Base-by-base conservation (phyloP, 1,140 invertebrate species). In the Brachionus paranguensis region DNA sequence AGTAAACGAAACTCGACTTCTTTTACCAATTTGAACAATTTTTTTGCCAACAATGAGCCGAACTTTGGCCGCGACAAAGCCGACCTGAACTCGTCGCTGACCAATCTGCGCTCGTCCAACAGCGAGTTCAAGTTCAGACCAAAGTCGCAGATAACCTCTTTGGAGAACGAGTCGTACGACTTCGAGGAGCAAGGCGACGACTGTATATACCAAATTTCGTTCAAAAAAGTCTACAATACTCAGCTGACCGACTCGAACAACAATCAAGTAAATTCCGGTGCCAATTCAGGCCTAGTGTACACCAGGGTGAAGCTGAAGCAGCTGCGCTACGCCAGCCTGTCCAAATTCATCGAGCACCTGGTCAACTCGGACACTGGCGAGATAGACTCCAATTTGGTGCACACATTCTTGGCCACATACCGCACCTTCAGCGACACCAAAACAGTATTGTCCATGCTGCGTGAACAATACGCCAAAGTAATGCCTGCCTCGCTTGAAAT, bases 341-440 rank as follows among this genome's bases (percentile, higher is more conserved):
- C 95, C 85, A 93, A 93, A 86, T 90, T 99, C 79, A 95, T 99
- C 20, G 96, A 97, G 89, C 94, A 94, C 85, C 89, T 98, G 85
- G 68, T 47, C 11, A 93, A 95, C 60, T 95, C 94, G 65, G 95
- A 96, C 87, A 94, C 96, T 87, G 96, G 96, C 41, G 96, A 98
- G 90, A 91, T 98, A 85, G 96, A 99, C 90, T 97, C 95, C 47
- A 97, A 95, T 8, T 98, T 98, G 89, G 95, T 98, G 88, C 98
- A 98, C 89, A 95, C 98, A 1, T 99, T 98, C 90, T 92, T 99
- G 84, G 95, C 95, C 64, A 97, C 96, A 0, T 97, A 96, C 88
- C 91, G 95, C 84, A 93, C 94, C 20, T 97, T 96, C 88, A 93
- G 94, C 70, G 93, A 92, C 14, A 92, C 94, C 33, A 91, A 91